Base-by-base conservation (phyloP, 2,888 invertebrate species). In the Pterostichus madidus region DNA sequence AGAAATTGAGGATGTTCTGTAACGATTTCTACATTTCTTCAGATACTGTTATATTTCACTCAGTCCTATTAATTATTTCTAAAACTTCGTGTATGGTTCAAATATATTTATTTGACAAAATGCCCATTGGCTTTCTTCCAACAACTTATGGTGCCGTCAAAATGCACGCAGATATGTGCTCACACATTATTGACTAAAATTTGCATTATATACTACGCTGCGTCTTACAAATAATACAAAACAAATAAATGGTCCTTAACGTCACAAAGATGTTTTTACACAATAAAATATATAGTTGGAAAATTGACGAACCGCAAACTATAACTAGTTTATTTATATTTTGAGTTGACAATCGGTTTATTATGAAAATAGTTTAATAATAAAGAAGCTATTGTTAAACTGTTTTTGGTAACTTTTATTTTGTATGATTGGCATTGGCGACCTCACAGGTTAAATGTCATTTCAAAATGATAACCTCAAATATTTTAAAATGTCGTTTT, bases 41-140 rank as follows among this genome's bases (percentile, higher is more conserved):
- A 61, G 56, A 24, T 35, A n/a, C 24, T 32, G 35, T 64, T 32
- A 64, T 64, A 64, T 64, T 64, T 64, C 64, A 64, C 71, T 71
- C 71, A 71, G n/a, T 11, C 15, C 8, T 71, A 71, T 71, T 71
- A 71, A 71, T 71, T 46, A 71, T 71, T 71, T 44, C 49, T 49
- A 49, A 44, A 71, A 46, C 46, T 71, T 46, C 46, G 44, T 71
- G 71, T 71, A 71, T 24, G 71, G 71, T 71, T 71, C 71, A 71
- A 71, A 71, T 71, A 71, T 71, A 71, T 71, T 64, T 71, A 71
- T 71, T 71, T 71, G 71, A 71, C 71, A 71, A 71, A 71, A 49
- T 71, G 71, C 71, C 71, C 71, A 71, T 44, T 71, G 71, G 71
- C 44, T 17, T 11, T 46, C 10, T 2, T 44, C 71, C 71, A 71